Evolutionary conservation across 2,797 vertebrate genomes (phyloP).

Genomic region (Enteromius argenteus): DNA sequence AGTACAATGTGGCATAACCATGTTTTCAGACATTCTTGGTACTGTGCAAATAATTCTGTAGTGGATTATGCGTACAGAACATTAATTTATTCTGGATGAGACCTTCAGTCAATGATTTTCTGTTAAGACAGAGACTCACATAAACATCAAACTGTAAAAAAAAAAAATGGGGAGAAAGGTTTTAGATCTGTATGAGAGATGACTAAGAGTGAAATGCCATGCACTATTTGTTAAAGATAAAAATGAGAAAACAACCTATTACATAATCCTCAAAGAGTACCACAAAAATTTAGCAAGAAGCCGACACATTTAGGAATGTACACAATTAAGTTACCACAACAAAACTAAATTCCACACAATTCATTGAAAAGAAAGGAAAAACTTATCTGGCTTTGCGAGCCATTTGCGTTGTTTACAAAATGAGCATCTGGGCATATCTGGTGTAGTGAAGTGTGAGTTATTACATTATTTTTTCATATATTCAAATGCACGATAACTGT

Average conservation of each 20-base stretch:
- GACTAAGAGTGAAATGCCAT: slow-evolving; percentile 61
- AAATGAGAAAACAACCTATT: slow-evolving; percentile 61
- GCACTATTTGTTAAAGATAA: slow-evolving; percentile 68
- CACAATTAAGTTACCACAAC: background rate
- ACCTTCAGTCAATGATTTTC: background rate
- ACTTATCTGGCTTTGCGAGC: background rate
- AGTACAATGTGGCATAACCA: slow-evolving; percentile 23
- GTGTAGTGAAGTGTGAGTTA: slow-evolving; percentile 21
- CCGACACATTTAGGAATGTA: background rate
- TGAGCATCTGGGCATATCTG: slow-evolving; percentile 33
- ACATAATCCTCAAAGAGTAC: slow-evolving; percentile 44
- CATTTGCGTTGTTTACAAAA: slow-evolving; percentile 49
- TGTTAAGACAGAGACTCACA: background rate
- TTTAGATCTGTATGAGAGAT: background rate
- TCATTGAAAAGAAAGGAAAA: slow-evolving; percentile 30
- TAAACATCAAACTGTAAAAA: too few relatives aligned
- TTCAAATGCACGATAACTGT: slow-evolving; percentile 26
- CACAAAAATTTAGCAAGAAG: background rate
- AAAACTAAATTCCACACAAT: slow-evolving; percentile 63
- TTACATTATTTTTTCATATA: slow-evolving; percentile 66
- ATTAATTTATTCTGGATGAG: background rate
- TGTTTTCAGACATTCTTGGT: background rate
- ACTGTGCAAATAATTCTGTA: background rate
- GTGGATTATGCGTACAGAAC: background rate
- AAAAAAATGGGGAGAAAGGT: background rate